Evolutionary conservation across 2,113 vertebrate species (phyloP), one percentile per base, ranked within the genome.

Genomic region (Caranx ignobilis): DNA sequence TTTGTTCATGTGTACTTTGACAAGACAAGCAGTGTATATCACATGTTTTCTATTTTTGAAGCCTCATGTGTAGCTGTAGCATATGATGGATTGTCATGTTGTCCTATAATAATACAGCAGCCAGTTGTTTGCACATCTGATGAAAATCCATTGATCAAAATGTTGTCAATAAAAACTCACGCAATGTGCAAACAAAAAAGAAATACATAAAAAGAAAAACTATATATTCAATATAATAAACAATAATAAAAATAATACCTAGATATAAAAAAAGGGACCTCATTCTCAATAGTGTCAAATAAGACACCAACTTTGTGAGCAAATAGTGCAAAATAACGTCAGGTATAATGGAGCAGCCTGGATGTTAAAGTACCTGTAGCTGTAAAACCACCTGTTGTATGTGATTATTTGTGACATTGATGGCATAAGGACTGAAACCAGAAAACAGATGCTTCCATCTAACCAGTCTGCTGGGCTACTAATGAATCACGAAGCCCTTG

Each of bases 401-500:
- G 92, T 92, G 91, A 94, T 95, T 93, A 91, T 85, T 91, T 89
- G 74, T 92, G 92, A 93, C 90, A 90, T 83, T 87, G 88, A 91
- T 90, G 88, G 89, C 92, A 92, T 94, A 91, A 94, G 91, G 93
- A 94, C 84, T 89, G 89, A 85, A 95, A 93, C 89, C 88, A 90
- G 77, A 89, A 87, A 93, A 88, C 94, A 95, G 94, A 93, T 95
- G 94, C 93, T 91, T 91, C 85, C 85, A 88, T 91, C 92, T 88
- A 87, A 90, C 89, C 89, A 92, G 90, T 90, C 91, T 92, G 91
- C 78, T 79, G 83, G 88, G 87, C 83, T 81, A 86, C 86, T 95
- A 94, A 95, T 95, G 93, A 94, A 94, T 95, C 93, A 88, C 81
- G 88, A 92, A 93, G 90, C 89, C 82, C 90, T 92, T 93, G 93